These are phyloP conservation scores for Distichodus sexfasciatus DNA, from an alignment of 2,797 vertebrate species.

Conservation along the genomic window DNA sequence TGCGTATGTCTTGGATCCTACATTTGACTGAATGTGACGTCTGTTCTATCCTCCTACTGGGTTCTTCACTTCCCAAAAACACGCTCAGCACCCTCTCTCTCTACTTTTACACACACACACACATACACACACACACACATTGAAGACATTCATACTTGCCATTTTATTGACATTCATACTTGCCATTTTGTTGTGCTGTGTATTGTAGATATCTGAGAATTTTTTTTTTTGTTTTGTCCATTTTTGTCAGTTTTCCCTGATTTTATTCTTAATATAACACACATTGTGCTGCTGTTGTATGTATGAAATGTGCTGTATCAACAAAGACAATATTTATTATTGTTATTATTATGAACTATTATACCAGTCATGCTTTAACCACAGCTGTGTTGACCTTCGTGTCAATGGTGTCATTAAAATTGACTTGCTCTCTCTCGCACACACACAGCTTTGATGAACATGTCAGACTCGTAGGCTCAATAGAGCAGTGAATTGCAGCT, in stretches of 20 bases:
- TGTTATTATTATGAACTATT: conserved; percentile 59
- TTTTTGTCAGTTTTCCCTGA: too few relatives aligned
- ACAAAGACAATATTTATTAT: too few relatives aligned
- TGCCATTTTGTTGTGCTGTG: too few relatives aligned
- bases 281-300: too few relatives aligned
- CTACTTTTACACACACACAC: conserved; percentile 8
- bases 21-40: conserved; percentile 69
- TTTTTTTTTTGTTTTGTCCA: too few relatives aligned
- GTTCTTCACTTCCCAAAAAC: conserved; percentile 47
- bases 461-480: conserved; percentile 56
- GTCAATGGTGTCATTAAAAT: conserved; percentile 61
- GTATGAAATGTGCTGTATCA: too few relatives aligned
- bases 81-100: too few relatives aligned
- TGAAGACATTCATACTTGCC: neutral
- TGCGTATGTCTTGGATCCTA: conserved; percentile 59
- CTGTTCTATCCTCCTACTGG: conserved; percentile 62
- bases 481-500: conserved; percentile 60
- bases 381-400: conserved; percentile 72
- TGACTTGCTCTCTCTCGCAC: conserved; percentile 54
- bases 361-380: conserved; percentile 57
- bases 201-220: too few relatives aligned
- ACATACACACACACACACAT: conserved; percentile 38
- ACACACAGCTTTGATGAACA: conserved; percentile 43
- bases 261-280: too few relatives aligned
- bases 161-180: too few relatives aligned